Base-by-base conservation (phyloP, 2,888 invertebrate species). In the Chymomyza procnemis region DNA sequence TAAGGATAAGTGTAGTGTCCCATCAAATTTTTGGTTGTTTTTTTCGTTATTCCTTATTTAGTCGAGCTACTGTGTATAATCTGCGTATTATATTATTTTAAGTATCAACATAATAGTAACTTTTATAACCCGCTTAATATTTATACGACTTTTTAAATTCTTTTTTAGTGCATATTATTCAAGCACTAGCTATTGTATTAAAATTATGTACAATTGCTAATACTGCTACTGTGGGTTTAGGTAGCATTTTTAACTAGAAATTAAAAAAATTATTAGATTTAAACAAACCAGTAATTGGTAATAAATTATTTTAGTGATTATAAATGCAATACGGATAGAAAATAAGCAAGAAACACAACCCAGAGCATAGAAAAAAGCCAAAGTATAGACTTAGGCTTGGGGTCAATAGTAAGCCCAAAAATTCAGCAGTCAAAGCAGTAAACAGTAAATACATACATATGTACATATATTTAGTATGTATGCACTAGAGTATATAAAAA, bases 401-500 rank as follows among this genome's bases (percentile, higher is more conserved):
- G 21, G 55, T 9, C 21, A 21, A 55, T 19, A 55, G 26, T 19
- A 21, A 55, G 55, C 21, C 55, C 26, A 18, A 14, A 54, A 41
- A 41, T 41, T 41, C 34, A 41, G 34, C 26, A 26, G 26, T 8
- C 26, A 26, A 26, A 26, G 34, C 34, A 41, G 34, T 41, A 41
- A 41, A 41, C 34, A 41, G 34, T 41, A 41, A 41, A 41, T 12
- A 41, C 34, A 41, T 2, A 12, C 34, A 12, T 3, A 2, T 5
- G 3, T 41, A 41, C 3, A 41, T 12, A 41, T 41, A 12, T 12
- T 41, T 41, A 41, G 34, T 57, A 16, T 65, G 16, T 68, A 46
- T 64, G n/a, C 68, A 60, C 61, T 61, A 64, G 16, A 50, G 50
- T 19, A 50, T 50, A 50, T 50, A 56, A 65, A 69, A 79, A 70